Evolutionary conservation across 2,113 vertebrate species (phyloP), one percentile per base, ranked within the genome.

Genomic region (Uropsilus gracilis): DNA sequence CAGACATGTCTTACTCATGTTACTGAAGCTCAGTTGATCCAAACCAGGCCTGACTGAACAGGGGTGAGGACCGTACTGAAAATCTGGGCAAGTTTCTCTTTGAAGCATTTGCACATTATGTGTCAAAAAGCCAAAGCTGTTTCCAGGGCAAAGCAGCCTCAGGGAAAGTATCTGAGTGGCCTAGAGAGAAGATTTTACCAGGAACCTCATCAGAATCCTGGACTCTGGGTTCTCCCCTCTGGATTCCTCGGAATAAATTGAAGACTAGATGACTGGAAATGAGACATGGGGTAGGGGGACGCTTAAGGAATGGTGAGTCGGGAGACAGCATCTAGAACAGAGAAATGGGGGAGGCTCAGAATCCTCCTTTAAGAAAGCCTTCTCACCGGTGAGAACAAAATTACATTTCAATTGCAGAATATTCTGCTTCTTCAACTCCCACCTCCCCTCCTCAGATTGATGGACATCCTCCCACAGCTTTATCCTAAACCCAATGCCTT

Each of bases 51-150:
- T 59, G 44, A n/a, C 14, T 26, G 48, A 57, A 5, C 3, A 32
- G 71, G 92, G 37, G 37, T 39, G 37, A 66, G 39, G 39, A 28
- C 39, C 37, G 17, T 50, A 55, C 46, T 0, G 0, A 68, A 89
- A 86, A 84, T 84, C 71, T 81, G 46, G 32, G 16, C 44, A n/a
- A 24, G 44, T 57, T 92, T 77, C n/a, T 30, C 28, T 68, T 82
- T 20, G 28, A 12, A 44, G 11, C 22, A 68, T 64, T 50, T 85
- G 48, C 2, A 63, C 20, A 32, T 42, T 72, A 14, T 24, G 39
- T 30, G 10, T 37, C 66, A 87, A 42, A 39, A 93, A 94, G 48
- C n/a, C 68, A 76, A 72, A 53, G 84, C 57, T 63, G 73, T 83
- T 68, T 20, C 39, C 26, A 44, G 77, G 53, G 75, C 5, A 69